These are phyloP conservation scores for Microtus pennsylvanicus DNA, from an alignment of 2,113 vertebrate genomes.

Conservation along the genomic window DNA sequence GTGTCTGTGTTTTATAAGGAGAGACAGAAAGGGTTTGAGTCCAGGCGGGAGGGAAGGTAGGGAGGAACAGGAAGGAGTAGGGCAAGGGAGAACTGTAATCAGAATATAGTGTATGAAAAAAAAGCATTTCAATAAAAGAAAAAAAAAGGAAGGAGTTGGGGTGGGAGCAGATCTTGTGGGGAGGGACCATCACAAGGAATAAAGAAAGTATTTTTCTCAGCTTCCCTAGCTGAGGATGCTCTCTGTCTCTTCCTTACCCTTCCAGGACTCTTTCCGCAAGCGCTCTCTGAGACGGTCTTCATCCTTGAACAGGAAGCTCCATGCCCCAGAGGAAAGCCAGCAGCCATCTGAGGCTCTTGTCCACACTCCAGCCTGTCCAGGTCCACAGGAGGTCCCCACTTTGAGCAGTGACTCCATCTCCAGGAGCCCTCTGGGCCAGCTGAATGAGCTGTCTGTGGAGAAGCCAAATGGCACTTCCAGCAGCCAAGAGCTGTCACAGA, in stretches of 20 bases:
- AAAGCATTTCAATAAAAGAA: not conserved
- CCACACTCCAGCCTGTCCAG: not conserved
- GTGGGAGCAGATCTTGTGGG: not conserved
- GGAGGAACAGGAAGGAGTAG: not conserved
- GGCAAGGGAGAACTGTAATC: not conserved
- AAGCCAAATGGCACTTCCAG: conserved; percentile 14
- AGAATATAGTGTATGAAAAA: not conserved
- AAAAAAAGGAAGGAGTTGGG: not conserved
- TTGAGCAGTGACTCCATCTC: not conserved
- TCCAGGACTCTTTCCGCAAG: conserved; percentile 89
- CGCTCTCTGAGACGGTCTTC: conserved; percentile 79
- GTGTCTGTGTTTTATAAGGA: not conserved
- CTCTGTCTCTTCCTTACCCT: not conserved
- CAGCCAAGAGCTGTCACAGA: conserved; percentile 49
- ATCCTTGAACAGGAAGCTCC: conserved; percentile 56
- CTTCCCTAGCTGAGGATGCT: not conserved
- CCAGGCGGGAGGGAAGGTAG: not conserved
- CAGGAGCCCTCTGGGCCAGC: not conserved
- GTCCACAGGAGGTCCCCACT: not conserved
- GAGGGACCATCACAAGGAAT: not conserved
- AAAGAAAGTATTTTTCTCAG: not conserved
- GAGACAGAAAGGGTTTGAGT: not conserved
- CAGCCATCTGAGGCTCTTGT: not conserved
- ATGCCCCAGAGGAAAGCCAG: conserved; percentile 49
- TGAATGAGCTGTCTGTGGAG: conserved; percentile 1